Evolutionary conservation across 2,888 invertebrate genomes (phyloP).

Genomic region (Mimachlamys varia): DNA sequence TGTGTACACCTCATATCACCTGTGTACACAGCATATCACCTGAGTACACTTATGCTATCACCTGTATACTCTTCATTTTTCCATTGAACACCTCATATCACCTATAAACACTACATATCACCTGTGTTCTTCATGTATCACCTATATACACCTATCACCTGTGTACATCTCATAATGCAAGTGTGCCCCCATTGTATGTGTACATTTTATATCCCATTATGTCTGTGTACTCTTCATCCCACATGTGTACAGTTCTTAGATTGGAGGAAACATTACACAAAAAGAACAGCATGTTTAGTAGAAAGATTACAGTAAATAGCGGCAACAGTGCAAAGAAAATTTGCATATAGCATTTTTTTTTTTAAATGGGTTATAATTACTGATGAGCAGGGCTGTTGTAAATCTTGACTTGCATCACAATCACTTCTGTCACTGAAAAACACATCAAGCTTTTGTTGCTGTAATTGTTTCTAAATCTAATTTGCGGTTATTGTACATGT

Average conservation of each 20-base stretch:
- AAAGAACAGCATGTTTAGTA: neutral
- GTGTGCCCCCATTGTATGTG: neutral
- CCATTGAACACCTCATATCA: neutral
- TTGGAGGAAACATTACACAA: neutral
- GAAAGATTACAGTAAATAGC: neutral
- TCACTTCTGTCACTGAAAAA: neutral
- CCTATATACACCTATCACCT: neutral
- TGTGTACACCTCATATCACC: neutral
- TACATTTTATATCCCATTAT: neutral
- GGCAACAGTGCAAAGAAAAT: neutral
- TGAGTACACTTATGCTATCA: neutral
- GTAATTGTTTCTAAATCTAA: conserved; percentile 10
- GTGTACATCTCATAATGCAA: neutral
- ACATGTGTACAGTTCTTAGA: neutral
- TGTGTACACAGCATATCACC: neutral
- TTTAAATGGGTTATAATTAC: neutral
- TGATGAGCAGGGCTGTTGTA: neutral
- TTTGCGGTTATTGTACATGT: conserved; percentile 11
- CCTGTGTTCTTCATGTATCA: neutral
- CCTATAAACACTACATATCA: neutral
- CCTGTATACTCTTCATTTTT: neutral
- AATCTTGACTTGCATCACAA: neutral
- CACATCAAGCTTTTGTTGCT: conserved; percentile 11
- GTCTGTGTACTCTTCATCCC: neutral
- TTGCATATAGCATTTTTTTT: neutral